Base-by-base conservation (phyloP, 2,797 vertebrate species). In the Amblyraja radiata region DNA sequence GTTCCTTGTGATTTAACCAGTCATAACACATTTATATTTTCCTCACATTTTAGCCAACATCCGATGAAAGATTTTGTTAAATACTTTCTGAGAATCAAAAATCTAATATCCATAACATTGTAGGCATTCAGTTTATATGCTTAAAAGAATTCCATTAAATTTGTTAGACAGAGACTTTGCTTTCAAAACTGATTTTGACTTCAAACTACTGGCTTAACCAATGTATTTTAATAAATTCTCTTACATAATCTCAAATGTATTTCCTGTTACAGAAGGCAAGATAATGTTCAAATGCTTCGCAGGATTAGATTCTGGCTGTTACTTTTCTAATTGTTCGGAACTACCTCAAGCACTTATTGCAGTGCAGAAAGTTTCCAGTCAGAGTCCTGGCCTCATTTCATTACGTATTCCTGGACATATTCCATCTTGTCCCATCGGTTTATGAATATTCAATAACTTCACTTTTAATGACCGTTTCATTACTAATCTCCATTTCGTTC, bases 381-480 rank as follows among this genome's bases (percentile, higher is more conserved):
- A 32, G 28, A 18, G 0, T 63, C 36, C 84, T 68, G 61, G 28
- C n/a, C 14, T 68, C 21, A 18, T 68, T 36, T 68, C 63, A 36
- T 88, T 68, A 36, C 0, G 14, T 32, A 88, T 32, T 88, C 61
- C 61, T 88, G 61, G 84, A 88, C 63, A 63, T 14, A 88, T 18
- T 65, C 61, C 13, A 54, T 32, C 5, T 32, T 8, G n/a, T 54
- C 5, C n/a, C 28, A 9, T 88, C 21, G 61, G 10, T n/a, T 88
- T 7, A 65, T 86, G 83, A 65, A 86, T 63, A 86, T 88, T 88
- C 61, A 88, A 32, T 88, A n/a, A 36, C 25, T 6, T 65, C 61
- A 65, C 28, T 32, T 88, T 88, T 88, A 88, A 88, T 88, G 58
- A 32, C 83, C 84, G 32, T 32, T 88, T 65, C 84, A 65, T 88